Percentiles rank a stretch among this genome's conserved stretches.
phyloP scores from a whole-genome alignment of 2,888 invertebrate genomes.

The Ormyrus pomaceus region DNA sequence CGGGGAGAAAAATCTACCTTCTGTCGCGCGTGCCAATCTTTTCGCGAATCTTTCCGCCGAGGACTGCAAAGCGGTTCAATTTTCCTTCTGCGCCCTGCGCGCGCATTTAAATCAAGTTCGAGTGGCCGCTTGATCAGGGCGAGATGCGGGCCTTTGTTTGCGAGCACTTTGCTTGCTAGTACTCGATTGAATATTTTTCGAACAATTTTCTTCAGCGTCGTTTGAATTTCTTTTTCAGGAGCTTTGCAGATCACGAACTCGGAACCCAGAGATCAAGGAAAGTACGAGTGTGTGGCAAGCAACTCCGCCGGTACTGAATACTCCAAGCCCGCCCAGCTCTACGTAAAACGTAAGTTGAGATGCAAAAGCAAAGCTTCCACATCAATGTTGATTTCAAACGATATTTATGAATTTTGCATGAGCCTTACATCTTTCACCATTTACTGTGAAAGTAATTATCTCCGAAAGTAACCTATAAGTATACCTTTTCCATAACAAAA shows the following conservation, averaged over 20 bases:
- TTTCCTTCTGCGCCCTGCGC: conserved; percentile 8
- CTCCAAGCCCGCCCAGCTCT: conserved; percentile 91
- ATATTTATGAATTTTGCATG: no score
- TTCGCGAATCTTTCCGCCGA: background rate
- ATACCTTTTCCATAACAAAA: no score
- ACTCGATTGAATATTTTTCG: background rate
- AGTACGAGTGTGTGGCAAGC: conserved; percentile 97
- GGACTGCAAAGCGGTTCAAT: conserved; percentile 23
- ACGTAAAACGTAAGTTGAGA: conserved; percentile 88
- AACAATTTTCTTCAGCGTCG: background rate
- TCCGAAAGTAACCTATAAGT: no score
- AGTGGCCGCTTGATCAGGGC: background rate
- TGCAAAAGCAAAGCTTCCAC: no score
- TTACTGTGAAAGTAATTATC: no score
- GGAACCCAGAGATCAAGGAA: conserved; percentile 94
- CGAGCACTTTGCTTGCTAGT: background rate
- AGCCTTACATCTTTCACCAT: no score
- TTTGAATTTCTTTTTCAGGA: conserved; percentile 77
- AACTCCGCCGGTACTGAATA: conserved; percentile 95
- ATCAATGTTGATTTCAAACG: no score
- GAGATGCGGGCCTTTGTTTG: background rate
- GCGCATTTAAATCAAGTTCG: conserved; percentile 30
- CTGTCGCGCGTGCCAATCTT: conserved; percentile 33
- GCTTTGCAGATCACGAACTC: conserved; percentile 93
- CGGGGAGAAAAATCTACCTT: conserved; percentile 1